Evolutionary conservation across 2,797 vertebrate genomes (phyloP).

Genomic region (Sebastes goodei): DNA sequence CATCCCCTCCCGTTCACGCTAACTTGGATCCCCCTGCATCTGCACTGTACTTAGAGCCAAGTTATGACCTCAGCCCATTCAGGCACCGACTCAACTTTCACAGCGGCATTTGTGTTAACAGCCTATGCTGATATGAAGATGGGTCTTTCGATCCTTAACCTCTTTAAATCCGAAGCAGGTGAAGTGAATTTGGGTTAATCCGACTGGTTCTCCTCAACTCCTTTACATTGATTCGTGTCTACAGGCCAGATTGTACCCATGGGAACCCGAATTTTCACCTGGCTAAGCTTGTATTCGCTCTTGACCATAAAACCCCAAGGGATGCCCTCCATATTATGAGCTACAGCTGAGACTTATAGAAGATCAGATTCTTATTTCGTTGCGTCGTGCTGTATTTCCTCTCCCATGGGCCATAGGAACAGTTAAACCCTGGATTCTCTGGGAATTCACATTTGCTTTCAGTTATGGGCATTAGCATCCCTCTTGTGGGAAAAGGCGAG

Average conservation of each 20-base stretch:
- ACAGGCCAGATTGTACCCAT: conserved; percentile 17
- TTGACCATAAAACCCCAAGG: conserved; percentile 8
- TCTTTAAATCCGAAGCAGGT: conserved; percentile 39
- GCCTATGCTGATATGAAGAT: conserved; percentile 17
- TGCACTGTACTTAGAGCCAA: conserved; percentile 28
- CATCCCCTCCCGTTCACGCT: conserved; percentile 34
- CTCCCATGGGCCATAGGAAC: conserved; percentile 42
- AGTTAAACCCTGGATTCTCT: conserved; percentile 62
- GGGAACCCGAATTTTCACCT: conserved; percentile 37
- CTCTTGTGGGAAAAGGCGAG: conserved; percentile 40
- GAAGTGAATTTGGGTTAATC: conserved; percentile 6
- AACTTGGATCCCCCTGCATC: conserved; percentile 18
- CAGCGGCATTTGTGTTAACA: conserved; percentile 17
- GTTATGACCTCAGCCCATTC: conserved; percentile 60
- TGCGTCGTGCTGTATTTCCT: conserved; percentile 31
- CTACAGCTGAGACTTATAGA: conserved; percentile 38
- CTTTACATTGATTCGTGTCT: conserved; percentile 1
- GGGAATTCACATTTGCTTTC: conserved; percentile 70
- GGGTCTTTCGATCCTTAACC: conserved; percentile 5
- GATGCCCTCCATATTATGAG: conserved; percentile 7
- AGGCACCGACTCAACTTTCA: conserved; percentile 15
- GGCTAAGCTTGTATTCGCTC: not conserved
- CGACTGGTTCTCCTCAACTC: conserved; percentile 8
- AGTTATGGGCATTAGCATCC: conserved; percentile 54
- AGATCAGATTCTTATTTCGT: conserved; percentile 46